phyloP scores from a whole-genome alignment of 2,797 vertebrate species.

The Xiphorhynchus erythropygius region DNA sequence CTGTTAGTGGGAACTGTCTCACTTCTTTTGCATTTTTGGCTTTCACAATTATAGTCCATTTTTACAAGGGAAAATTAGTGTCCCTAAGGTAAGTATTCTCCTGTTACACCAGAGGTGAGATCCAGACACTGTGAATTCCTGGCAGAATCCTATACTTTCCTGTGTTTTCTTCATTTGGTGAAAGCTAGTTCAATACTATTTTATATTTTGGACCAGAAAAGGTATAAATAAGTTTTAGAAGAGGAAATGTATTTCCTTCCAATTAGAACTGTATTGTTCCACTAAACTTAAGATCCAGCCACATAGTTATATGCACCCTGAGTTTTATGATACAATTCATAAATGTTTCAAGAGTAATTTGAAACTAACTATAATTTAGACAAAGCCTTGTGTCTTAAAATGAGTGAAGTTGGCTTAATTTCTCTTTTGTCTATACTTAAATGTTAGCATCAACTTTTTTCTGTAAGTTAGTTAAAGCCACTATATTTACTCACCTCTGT shows the following conservation, averaged over 20 bases:
- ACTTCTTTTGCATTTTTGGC: conserved; percentile 65
- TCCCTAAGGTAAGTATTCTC: conserved; percentile 58
- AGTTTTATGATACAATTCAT: background rate
- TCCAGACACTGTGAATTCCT: conserved; percentile 67
- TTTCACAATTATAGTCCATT: conserved; percentile 27
- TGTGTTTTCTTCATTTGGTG: conserved; percentile 47
- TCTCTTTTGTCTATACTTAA: background rate
- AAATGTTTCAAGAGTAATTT: background rate
- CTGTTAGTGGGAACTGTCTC: conserved; percentile 41
- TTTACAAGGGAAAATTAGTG: conserved; percentile 68
- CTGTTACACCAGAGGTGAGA: conserved; percentile 60
- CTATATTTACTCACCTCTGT: background rate
- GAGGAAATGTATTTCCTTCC: conserved; percentile 58
- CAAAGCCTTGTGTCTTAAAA: background rate
- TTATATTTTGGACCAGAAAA: conserved; percentile 51
- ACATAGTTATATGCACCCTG: background rate
- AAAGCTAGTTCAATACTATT: conserved; percentile 27
- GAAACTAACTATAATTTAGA: background rate
- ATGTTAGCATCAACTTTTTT: background rate
- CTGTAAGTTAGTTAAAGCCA: background rate
- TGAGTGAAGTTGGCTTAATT: background rate
- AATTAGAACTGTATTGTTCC: conserved; percentile 34
- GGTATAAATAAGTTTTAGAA: conserved; percentile 18
- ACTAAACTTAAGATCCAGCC: background rate
- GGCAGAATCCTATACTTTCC: conserved; percentile 43